phyloP scores from a whole-genome alignment of 2,888 invertebrate species.

The Dynastes tityus region DNA sequence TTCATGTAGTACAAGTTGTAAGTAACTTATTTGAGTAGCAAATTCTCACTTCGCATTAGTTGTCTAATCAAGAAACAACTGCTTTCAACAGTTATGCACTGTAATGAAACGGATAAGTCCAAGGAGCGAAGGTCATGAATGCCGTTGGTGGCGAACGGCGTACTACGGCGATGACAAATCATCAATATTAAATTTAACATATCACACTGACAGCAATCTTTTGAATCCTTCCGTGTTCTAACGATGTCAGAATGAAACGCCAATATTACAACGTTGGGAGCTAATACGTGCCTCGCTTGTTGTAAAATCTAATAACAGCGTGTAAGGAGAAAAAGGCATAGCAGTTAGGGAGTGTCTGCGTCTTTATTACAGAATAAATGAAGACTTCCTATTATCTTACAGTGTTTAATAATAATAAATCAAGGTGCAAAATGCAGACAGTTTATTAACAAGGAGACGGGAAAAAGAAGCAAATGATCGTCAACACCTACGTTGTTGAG shows the following conservation, averaged over 20 bases:
- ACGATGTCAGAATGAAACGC: constrained; percentile 11
- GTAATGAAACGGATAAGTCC: not conserved
- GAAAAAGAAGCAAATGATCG: constrained; percentile 9
- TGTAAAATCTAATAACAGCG: constrained; percentile 23
- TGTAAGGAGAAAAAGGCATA: not conserved
- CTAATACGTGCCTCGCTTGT: constrained; percentile 22
- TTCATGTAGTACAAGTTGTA: not conserved
- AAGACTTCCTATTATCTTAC: constrained; percentile 16
- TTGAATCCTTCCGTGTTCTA: constrained; percentile 14
- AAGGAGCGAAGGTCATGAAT: not conserved
- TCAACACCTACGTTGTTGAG: constrained; percentile 5
- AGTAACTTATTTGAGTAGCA: constrained; percentile 8
- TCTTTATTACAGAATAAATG: constrained; percentile 5
- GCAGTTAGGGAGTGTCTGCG: constrained; percentile 13
- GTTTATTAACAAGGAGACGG: constrained; percentile 6
- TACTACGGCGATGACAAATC: constrained; percentile 20
- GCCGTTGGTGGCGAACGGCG: not conserved
- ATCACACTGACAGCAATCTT: constrained; percentile 28
- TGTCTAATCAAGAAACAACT: not conserved
- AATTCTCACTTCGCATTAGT: not conserved
- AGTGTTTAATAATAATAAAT: constrained; percentile 23
- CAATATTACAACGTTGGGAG: constrained; percentile 30
- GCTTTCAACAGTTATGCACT: not conserved
- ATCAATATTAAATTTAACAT: constrained; percentile 31
- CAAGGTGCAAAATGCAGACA: constrained; percentile 10